These are phyloP conservation scores for Bubalus kerabau DNA, from an alignment of 2,113 vertebrate species.

Conservation along the genomic window DNA sequence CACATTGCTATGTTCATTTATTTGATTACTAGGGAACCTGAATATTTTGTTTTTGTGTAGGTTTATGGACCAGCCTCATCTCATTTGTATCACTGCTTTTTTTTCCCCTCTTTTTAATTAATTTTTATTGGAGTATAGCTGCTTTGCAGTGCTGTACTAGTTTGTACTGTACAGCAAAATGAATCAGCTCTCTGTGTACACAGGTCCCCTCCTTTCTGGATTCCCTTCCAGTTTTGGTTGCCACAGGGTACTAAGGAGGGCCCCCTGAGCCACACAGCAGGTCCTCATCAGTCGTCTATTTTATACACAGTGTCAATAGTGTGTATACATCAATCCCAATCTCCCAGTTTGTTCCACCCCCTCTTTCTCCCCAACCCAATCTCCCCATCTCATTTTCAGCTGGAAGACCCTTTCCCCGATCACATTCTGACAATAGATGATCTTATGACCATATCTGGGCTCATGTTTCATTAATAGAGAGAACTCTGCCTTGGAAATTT, in stretches of 20 bases:
- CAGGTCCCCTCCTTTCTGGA: neutral
- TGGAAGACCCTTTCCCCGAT: neutral
- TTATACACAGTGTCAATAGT: accelerated
- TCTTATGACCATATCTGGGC: neutral
- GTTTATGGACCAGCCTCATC: neutral
- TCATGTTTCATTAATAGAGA: neutral
- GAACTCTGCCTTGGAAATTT: neutral
- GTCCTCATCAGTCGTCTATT: neutral
- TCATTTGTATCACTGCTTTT: neutral
- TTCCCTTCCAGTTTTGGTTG: neutral
- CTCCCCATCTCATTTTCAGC: neutral
- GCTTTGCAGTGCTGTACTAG: neutral
- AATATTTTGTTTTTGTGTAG: neutral
- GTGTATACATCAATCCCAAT: neutral
- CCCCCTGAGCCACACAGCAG: neutral
- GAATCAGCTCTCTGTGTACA: neutral
- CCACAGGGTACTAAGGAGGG: neutral
- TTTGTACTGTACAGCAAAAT: neutral
- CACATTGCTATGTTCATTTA: neutral
- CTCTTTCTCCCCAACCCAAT: neutral
- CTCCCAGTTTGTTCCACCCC: neutral
- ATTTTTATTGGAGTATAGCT: neutral
- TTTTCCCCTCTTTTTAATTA: neutral
- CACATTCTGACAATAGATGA: neutral
- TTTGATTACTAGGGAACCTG: neutral